Evolutionary conservation across 1,140 invertebrate genomes (phyloP), one percentile per base, ranked within the genome.

Genomic region (Lasioglossum baleicum): DNA sequence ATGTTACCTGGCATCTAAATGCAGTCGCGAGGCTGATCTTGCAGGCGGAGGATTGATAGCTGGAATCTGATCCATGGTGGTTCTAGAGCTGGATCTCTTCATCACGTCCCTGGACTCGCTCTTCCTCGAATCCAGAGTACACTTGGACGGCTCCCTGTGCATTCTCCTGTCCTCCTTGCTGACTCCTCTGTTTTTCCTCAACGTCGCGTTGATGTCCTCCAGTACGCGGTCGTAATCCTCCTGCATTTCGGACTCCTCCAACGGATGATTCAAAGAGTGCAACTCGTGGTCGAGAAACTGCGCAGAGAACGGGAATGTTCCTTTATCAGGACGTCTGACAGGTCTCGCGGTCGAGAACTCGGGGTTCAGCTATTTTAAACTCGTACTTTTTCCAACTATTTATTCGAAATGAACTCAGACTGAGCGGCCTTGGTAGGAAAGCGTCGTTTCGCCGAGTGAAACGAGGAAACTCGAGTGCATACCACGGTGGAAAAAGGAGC

Each of bases 141-240:
- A 20, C 6, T 74, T 87, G 8, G 90, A 88, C 3, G 68, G 73
- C 26, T 88, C 87, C 0, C 77, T 75, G 58, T 76, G 83, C n/a
- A 84, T 83, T 60, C 71, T 88, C 26, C 56, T 84, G 0, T 86
- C 84, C 1, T 85, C 77, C 26, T 83, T 88, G 0, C 67, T 71
- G 0, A 72, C 51, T n/a, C 44, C 72, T 0, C 86, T 80, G 48
- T 78, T 88, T 56, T 79, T 86, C 53, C 84, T 80, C 1, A 90
- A 51, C 13, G 83, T 83, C 0, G 83, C 87, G 69, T 91, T 90
- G 10, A 88, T 88, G 31, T 84, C 87, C 56, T 89, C 83, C 4
- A 90, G 48, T 0, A 79, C 87, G 11, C 73, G 82, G 35, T 88
- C 84, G 44, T 91, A 90, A 64, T 90, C 84, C 4, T 89, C 86